phyloP scores from a whole-genome alignment of 2,113 vertebrate species.

The Erythrocercus mccallii region DNA sequence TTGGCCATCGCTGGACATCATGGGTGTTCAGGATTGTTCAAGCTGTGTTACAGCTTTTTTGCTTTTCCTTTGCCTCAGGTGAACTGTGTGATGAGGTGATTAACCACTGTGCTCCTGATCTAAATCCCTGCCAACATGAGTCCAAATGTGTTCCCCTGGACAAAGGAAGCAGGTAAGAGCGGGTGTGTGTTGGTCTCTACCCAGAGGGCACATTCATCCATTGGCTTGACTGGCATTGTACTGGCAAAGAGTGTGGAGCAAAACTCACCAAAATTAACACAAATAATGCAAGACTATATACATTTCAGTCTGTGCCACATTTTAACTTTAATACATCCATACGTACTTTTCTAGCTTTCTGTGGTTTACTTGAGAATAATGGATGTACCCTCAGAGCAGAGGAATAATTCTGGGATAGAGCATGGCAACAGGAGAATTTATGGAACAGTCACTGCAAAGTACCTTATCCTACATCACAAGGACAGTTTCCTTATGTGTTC shows the following conservation, averaged over 20 bases:
- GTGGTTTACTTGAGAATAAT: neutral
- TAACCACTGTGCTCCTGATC: constrained; percentile 82
- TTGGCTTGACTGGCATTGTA: neutral
- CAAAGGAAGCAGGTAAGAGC: constrained; percentile 83
- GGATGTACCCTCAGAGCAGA: neutral
- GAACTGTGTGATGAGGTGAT: constrained; percentile 93
- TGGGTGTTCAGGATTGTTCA: neutral
- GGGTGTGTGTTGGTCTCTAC: neutral
- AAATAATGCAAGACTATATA: neutral
- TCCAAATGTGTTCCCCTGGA: constrained; percentile 87
- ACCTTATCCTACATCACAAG: neutral
- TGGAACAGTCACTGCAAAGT: neutral
- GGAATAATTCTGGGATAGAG: neutral
- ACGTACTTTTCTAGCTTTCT: neutral
- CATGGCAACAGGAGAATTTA: neutral
- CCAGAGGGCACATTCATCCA: neutral
- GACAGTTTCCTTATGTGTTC: neutral
- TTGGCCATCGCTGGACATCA: neutral
- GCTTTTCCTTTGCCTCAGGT: constrained; percentile 71
- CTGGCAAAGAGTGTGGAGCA: neutral
- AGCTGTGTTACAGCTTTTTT: neutral
- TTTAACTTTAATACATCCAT: neutral
- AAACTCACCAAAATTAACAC: neutral
- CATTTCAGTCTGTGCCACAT: neutral
- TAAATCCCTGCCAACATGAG: constrained; percentile 89